A percentile compares a stretch with the other conserved stretches of the same genome.
These are phyloP conservation scores for Orgyia antiqua DNA, from an alignment of 2,888 invertebrate genomes.

Conservation along the genomic window DNA sequence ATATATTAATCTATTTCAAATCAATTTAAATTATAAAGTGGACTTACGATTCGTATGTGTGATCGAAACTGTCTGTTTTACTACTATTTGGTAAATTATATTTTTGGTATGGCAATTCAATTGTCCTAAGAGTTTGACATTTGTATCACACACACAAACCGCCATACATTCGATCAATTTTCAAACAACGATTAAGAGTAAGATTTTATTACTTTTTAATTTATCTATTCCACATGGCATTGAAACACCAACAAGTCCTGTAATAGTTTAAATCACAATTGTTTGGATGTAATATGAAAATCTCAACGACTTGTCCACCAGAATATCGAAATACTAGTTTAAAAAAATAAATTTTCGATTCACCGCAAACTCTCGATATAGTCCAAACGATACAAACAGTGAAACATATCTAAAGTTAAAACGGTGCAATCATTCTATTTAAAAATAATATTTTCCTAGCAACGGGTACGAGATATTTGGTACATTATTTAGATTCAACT, in stretches of 20 bases:
- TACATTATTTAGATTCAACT: conserved; percentile 68
- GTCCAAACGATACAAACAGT: conserved; percentile 35
- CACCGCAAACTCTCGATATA: conserved; percentile 38
- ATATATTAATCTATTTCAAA: conserved; percentile 75
- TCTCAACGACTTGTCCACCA: too few species aligned
- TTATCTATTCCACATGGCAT: too few species aligned
- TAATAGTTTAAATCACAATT: too few species aligned
- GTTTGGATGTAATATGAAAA: too few species aligned
- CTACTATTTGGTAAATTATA: conserved; percentile 8
- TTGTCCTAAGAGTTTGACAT: too few species aligned
- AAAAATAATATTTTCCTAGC: conserved; percentile 66
- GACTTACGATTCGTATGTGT: conserved; percentile 14
- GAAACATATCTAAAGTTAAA: conserved; percentile 40
- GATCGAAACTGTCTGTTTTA: conserved; percentile 10
- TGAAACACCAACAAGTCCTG: too few species aligned
- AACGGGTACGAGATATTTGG: conserved; percentile 62
- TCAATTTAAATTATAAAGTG: conserved; percentile 40
- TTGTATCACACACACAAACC: too few species aligned
- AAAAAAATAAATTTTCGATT: conserved; percentile 62
- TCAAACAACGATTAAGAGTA: too few species aligned
- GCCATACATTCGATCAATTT: too few species aligned
- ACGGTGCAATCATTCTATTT: conserved; percentile 58
- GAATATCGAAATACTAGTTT: conserved; percentile 24
- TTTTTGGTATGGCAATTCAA: conserved; percentile 1
- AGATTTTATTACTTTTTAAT: too few species aligned